Percentiles rank a stretch among this genome's conserved stretches.
phyloP scores from a whole-genome alignment of 2,888 invertebrate species.

The Macrostomum cliftonense region DNA sequence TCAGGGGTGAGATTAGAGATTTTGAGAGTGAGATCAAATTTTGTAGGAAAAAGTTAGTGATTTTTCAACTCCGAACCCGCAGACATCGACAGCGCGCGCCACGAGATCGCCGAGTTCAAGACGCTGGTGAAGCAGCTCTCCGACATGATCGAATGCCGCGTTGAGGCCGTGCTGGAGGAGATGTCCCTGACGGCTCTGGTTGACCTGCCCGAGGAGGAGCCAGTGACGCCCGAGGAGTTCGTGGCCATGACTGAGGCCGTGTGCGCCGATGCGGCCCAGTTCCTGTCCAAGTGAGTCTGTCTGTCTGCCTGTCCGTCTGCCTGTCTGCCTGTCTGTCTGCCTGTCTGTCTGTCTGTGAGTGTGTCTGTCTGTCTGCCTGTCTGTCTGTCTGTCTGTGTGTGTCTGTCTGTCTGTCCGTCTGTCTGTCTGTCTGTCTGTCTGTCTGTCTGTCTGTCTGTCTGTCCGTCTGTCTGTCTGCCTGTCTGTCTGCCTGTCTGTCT shows the following conservation, averaged over 20 bases:
- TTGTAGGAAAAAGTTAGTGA: too few relatives aligned
- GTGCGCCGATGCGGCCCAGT: slow-evolving; percentile 24
- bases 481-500: too few relatives aligned
- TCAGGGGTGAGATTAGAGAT: too few relatives aligned
- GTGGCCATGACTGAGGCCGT: slow-evolving; percentile 59
- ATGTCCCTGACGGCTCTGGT: slow-evolving; percentile 68
- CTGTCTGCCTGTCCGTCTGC: too few relatives aligned
- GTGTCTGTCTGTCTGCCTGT: too few relatives aligned
- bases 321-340: neutral
- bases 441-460: neutral
- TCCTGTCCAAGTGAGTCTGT: slow-evolving; percentile 37
- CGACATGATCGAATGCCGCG: slow-evolving; percentile 72
- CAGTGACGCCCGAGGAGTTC: slow-evolving; percentile 70
- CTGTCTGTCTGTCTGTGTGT: too few relatives aligned
- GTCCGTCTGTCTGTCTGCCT: neutral
- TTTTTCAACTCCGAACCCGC: too few relatives aligned
- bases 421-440: neutral
- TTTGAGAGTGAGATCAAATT: too few relatives aligned
- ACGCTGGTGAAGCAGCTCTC: slow-evolving; percentile 47
- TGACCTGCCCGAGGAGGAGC: slow-evolving; percentile 58
- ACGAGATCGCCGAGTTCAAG: slow-evolving; percentile 25
- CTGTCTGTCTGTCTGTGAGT: neutral
- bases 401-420: too few relatives aligned
- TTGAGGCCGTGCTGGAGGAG: slow-evolving; percentile 62
- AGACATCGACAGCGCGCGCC: slow-evolving; percentile 27